Evolutionary conservation across 2,797 vertebrate species (phyloP).

Genomic region (Aplochiton taeniatus): DNA sequence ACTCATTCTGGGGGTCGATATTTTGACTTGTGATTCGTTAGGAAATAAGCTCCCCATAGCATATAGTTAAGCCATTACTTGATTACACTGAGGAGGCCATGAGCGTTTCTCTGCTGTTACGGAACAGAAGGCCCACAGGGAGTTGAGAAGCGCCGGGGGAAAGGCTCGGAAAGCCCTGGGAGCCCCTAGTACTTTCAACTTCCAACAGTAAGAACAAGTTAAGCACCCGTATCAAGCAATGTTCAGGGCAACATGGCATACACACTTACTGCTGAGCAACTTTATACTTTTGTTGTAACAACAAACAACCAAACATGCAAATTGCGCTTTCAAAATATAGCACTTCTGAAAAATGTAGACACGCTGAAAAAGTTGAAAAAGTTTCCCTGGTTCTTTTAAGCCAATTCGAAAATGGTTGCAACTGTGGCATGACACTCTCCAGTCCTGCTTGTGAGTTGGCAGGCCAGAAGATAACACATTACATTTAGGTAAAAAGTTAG

Average conservation of each 20-base stretch:
- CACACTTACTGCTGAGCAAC: conserved; percentile 8
- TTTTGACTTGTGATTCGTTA: conserved; percentile 43
- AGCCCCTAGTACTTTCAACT: neutral
- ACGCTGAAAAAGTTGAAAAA: conserved; percentile 4
- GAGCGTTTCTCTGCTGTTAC: conserved; percentile 6
- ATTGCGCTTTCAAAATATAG: conserved; percentile 6
- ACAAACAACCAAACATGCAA: conserved; percentile 4
- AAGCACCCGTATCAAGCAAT: conserved; percentile 4
- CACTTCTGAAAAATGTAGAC: neutral
- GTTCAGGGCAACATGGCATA: conserved; percentile 4
- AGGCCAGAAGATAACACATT: conserved; percentile 29
- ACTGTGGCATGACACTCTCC: conserved; percentile 14
- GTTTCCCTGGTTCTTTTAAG: conserved; percentile 16
- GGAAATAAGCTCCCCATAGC: conserved; percentile 21
- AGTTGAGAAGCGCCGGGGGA: neutral
- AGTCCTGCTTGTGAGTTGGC: conserved; percentile 45
- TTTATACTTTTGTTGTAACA: conserved; percentile 21
- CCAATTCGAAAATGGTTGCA: conserved; percentile 33
- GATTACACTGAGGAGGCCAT: conserved; percentile 34
- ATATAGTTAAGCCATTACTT: conserved; percentile 42
- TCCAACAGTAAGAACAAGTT: conserved; percentile 5
- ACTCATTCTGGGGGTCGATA: conserved; percentile 37
- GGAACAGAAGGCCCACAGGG: conserved; percentile 3
- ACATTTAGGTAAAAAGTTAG: neutral
- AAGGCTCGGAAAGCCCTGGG: neutral